These are phyloP conservation scores for Hafferia zeledoni DNA, from an alignment of 2,797 vertebrate genomes.

Conservation along the genomic window DNA sequence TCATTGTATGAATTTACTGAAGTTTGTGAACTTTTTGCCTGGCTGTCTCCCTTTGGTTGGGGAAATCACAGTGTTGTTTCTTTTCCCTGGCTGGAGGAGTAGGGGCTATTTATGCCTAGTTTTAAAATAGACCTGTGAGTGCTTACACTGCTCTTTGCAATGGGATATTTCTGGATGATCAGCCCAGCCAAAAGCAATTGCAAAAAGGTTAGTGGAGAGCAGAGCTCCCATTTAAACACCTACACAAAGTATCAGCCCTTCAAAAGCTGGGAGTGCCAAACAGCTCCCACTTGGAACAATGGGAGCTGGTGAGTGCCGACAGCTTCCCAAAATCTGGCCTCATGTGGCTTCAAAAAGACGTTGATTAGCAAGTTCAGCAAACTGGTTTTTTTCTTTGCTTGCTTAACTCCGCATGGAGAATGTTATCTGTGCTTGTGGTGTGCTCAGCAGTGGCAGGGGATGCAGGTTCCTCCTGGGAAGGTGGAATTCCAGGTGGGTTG, in stretches of 20 bases:
- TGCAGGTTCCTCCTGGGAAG: not conserved
- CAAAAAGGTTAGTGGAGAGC: conserved; percentile 26
- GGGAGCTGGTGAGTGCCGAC: not conserved
- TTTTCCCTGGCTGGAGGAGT: conserved; percentile 35
- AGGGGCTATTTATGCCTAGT: conserved; percentile 11
- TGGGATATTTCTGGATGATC: conserved; percentile 45
- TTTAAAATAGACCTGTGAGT: conserved; percentile 43
- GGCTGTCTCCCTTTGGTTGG: not conserved
- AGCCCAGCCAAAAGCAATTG: conserved; percentile 41
- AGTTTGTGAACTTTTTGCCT: conserved; percentile 51
- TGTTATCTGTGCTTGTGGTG: not conserved
- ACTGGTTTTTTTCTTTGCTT: not conserved
- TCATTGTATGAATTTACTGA: conserved; percentile 39
- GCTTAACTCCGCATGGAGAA: not conserved
- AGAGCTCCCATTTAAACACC: conserved; percentile 54
- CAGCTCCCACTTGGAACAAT: conserved; percentile 21
- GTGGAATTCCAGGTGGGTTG: not conserved
- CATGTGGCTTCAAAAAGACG: not conserved
- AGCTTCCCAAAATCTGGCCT: conserved; percentile 4
- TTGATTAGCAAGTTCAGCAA: not conserved
- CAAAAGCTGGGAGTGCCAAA: conserved; percentile 19
- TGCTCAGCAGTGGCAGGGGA: not conserved
- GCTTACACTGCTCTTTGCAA: not conserved
- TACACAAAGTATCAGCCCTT: not conserved
- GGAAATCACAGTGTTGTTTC: conserved; percentile 42